A percentile compares a stretch with the other conserved stretches of the same genome.
phyloP scores from a whole-genome alignment of 1,140 invertebrate species.

The Rhyacophila brunnea region DNA sequence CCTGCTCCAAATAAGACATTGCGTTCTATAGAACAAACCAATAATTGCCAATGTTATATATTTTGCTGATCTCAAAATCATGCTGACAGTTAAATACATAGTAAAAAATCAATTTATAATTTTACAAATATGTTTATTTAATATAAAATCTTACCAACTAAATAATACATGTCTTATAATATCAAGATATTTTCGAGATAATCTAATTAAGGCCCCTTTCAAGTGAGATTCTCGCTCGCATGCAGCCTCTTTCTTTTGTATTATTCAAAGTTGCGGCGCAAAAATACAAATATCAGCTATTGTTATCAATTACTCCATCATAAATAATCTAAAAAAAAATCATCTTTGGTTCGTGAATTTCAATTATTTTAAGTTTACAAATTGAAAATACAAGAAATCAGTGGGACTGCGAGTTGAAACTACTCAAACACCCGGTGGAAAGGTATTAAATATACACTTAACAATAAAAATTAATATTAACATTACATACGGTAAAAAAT shows the following conservation, averaged over 20 bases:
- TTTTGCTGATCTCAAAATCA: too few relatives aligned
- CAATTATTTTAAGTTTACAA: too few relatives aligned
- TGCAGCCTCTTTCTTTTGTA: constrained; percentile 1
- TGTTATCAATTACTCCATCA: neutral
- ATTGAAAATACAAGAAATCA: too few relatives aligned
- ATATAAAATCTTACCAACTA: constrained; percentile 12
- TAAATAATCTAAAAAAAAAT: neutral
- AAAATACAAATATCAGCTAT: neutral
- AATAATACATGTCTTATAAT: neutral
- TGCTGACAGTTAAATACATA: neutral
- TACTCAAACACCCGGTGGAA: too few relatives aligned
- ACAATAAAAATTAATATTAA: too few relatives aligned
- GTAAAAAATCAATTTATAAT: neutral
- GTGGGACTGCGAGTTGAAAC: too few relatives aligned
- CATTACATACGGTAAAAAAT: too few relatives aligned
- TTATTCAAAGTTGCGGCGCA: neutral
- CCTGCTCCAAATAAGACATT: too few relatives aligned
- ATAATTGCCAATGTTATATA: too few relatives aligned
- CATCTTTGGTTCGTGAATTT: constrained; percentile 1
- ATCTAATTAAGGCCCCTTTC: constrained; percentile 4
- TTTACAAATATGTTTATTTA: neutral
- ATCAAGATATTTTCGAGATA: too few relatives aligned
- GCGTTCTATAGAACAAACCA: too few relatives aligned
- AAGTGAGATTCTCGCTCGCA: neutral
- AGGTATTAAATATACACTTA: too few relatives aligned